Evolutionary conservation across 2,113 vertebrate species (phyloP).

Genomic region (Sapayoa aenigma): DNA sequence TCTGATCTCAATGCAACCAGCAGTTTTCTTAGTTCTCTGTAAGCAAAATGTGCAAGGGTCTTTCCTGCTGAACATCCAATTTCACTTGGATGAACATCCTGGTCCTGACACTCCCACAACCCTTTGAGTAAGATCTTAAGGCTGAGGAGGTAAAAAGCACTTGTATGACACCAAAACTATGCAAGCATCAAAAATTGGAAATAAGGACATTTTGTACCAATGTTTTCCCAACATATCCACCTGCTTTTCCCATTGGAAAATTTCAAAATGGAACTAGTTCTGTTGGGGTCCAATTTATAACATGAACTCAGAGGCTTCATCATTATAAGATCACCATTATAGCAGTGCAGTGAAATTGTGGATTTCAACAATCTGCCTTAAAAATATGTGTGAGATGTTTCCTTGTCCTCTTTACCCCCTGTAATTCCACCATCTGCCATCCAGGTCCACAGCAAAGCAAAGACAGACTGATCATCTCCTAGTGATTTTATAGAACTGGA

Average conservation of each 20-base stretch:
- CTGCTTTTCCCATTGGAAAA: background rate
- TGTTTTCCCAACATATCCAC: background rate
- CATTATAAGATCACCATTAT: background rate
- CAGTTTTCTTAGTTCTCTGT: background rate
- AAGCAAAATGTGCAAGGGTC: fast-evolving
- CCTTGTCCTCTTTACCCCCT: background rate
- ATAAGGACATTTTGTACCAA: background rate
- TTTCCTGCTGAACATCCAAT: background rate
- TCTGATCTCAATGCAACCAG: background rate
- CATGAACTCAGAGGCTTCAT: background rate
- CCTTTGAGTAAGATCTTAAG: background rate
- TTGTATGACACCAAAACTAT: background rate
- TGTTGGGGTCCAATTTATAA: background rate
- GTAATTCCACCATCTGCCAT: background rate
- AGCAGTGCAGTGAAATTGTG: background rate
- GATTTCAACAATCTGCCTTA: background rate
- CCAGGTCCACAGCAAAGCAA: background rate
- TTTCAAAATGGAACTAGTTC: background rate
- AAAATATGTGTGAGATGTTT: background rate
- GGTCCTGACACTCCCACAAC: background rate
- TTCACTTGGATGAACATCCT: background rate
- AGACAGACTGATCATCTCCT: background rate
- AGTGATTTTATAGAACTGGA: background rate
- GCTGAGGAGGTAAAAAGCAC: background rate
- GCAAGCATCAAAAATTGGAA: background rate